These are phyloP conservation scores for Schmidtea mediterranea DNA, from an alignment of 1,140 invertebrate species.

Conservation along the genomic window DNA sequence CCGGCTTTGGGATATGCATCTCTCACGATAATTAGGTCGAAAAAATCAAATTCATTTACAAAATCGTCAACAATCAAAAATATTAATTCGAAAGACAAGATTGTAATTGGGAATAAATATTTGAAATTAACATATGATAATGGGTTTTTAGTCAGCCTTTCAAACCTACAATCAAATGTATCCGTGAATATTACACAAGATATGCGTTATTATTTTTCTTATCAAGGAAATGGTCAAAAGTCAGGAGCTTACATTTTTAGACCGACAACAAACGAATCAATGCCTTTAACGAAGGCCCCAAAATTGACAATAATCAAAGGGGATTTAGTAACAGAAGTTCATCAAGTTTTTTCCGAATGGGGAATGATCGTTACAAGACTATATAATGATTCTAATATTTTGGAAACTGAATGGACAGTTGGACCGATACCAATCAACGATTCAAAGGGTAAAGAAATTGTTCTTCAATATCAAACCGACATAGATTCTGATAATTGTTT, in stretches of 20 bases:
- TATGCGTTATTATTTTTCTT: not conserved
- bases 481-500: conserved; percentile 29
- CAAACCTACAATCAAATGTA: not conserved
- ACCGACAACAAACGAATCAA: conserved; percentile 24
- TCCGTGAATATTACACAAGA: not conserved
- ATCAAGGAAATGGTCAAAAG: too few relatives aligned
- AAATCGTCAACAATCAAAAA: not conserved
- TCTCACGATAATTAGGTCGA: not conserved
- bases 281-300: not conserved
- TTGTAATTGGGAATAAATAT: not conserved
- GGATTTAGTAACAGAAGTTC: conserved; percentile 47
- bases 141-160: not conserved
- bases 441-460: conserved; percentile 6
- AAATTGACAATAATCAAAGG: conserved; percentile 29
- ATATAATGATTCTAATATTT: conserved; percentile 34
- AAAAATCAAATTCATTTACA: not conserved
- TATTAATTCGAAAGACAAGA: not conserved
- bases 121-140: not conserved
- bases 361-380: conserved; percentile 49
- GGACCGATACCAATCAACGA: conserved; percentile 60
- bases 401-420: conserved; percentile 70
- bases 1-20: too few relatives aligned
- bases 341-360: conserved; percentile 45
- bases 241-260: conserved; percentile 58
- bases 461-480: conserved; percentile 7